Percentiles rank a stretch among this genome's conserved stretches.
phyloP scores from a whole-genome alignment of 2,888 invertebrate genomes.

The Desoria tigrina region DNA sequence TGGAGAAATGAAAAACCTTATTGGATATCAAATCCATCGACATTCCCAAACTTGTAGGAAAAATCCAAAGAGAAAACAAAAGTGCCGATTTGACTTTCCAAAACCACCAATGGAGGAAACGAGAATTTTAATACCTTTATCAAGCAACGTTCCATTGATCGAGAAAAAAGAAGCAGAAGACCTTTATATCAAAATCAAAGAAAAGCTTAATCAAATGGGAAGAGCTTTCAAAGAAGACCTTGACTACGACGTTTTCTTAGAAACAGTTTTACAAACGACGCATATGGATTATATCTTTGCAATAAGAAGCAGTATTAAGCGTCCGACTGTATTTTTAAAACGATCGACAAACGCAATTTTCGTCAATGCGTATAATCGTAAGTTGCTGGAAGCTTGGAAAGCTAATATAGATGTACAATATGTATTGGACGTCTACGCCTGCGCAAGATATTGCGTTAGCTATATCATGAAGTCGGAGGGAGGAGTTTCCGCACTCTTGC shows the following conservation, averaged over 20 bases:
- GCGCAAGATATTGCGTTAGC: constrained; percentile 54
- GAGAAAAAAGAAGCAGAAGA: too few species aligned
- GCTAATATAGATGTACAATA: constrained; percentile 57
- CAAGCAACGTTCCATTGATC: too few species aligned
- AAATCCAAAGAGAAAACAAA: neutral
- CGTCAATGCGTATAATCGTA: constrained; percentile 53
- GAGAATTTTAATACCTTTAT: too few species aligned
- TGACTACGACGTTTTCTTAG: too few species aligned
- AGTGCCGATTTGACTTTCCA: constrained; percentile 35
- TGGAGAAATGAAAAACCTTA: constrained; percentile 1
- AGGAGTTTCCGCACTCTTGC: constrained; percentile 47
- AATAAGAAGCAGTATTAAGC: too few species aligned
- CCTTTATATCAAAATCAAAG: too few species aligned
- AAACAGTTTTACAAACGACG: too few species aligned
- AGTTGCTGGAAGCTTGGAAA: constrained; percentile 50
- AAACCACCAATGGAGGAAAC: too few species aligned
- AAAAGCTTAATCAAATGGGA: too few species aligned
- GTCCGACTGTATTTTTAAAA: constrained; percentile 49
- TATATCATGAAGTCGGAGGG: constrained; percentile 49
- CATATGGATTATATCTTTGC: too few species aligned
- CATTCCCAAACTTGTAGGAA: constrained; percentile 29
- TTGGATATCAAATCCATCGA: constrained; percentile 31
- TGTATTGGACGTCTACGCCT: constrained; percentile 55
- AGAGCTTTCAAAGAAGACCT: too few species aligned
- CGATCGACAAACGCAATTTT: constrained; percentile 38